These are phyloP conservation scores for Pagrus major DNA, from an alignment of 2,113 vertebrate genomes.

Conservation along the genomic window DNA sequence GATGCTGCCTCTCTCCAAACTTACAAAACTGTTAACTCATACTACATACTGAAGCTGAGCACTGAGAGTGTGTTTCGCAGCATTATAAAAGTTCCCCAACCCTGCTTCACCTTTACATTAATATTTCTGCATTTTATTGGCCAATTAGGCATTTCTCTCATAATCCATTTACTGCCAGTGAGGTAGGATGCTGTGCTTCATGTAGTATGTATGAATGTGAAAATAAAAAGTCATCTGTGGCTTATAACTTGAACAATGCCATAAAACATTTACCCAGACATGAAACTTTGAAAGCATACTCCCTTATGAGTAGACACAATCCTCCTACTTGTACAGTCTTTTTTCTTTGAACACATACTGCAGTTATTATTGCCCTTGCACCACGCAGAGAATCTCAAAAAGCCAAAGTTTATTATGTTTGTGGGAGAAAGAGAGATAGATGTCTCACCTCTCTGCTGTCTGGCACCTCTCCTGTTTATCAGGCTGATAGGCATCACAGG, in stretches of 20 bases:
- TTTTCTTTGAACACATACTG: neutral
- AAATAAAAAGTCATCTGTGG: neutral
- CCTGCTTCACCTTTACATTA: neutral
- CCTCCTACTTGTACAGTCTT: neutral
- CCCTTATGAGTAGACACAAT: neutral
- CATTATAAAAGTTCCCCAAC: neutral
- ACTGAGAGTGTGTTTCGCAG: neutral
- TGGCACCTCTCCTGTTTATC: conserved; percentile 53
- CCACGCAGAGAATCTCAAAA: conserved; percentile 25
- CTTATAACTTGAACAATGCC: conserved; percentile 1
- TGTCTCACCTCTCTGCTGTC: conserved; percentile 22
- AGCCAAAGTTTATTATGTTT: conserved; percentile 21
- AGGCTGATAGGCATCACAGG: conserved; percentile 59
- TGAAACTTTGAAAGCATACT: conserved; percentile 14
- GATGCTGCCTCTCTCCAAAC: conserved; percentile 21
- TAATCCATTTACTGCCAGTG: neutral
- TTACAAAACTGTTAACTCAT: conserved; percentile 21
- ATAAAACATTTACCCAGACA: conserved; percentile 17
- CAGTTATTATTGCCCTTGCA: conserved; percentile 18
- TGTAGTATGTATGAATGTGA: conserved; percentile 4
- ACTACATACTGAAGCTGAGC: neutral
- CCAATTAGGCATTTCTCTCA: neutral
- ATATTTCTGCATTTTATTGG: neutral
- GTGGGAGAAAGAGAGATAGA: neutral
- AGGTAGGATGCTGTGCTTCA: neutral